Evolutionary conservation across 2,888 invertebrate species (phyloP).

Genomic region (Parnassius smintheus): DNA sequence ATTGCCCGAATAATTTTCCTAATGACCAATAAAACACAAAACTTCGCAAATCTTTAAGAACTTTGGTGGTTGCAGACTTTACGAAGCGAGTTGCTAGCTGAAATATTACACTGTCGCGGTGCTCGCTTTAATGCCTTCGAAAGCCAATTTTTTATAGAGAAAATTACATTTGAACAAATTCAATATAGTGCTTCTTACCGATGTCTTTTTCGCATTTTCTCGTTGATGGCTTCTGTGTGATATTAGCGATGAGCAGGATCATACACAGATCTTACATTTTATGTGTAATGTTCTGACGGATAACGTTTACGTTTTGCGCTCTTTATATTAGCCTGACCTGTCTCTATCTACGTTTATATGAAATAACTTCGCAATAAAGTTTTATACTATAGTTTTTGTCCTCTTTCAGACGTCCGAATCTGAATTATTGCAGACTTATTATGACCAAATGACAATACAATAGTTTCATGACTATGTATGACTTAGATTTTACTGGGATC

Average conservation of each 20-base stretch:
- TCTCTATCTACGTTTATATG: too few relatives aligned
- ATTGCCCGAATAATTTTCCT: too few relatives aligned
- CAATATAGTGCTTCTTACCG: slow-evolving; percentile 30
- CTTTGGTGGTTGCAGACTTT: neutral
- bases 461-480: too few relatives aligned
- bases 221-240: neutral
- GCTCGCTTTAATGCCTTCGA: slow-evolving; percentile 17
- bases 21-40: neutral
- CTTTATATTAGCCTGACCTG: too few relatives aligned
- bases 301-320: too few relatives aligned
- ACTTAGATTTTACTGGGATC: too few relatives aligned
- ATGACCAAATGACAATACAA: too few relatives aligned
- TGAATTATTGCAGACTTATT: too few relatives aligned
- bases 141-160: slow-evolving; percentile 35
- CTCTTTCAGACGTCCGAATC: too few relatives aligned
- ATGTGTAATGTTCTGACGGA: too few relatives aligned
- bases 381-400: too few relatives aligned
- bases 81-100: slow-evolving; percentile 15
- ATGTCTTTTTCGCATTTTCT: slow-evolving; percentile 19
- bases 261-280: neutral
- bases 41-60: slow-evolving; percentile 12
- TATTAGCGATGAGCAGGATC: slow-evolving; percentile 3
- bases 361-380: too few relatives aligned
- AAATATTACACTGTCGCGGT: slow-evolving; percentile 14
- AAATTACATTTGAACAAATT: slow-evolving; percentile 38